phyloP scores from a whole-genome alignment of 2,113 vertebrate species.

The Pristiophorus japonicus region DNA sequence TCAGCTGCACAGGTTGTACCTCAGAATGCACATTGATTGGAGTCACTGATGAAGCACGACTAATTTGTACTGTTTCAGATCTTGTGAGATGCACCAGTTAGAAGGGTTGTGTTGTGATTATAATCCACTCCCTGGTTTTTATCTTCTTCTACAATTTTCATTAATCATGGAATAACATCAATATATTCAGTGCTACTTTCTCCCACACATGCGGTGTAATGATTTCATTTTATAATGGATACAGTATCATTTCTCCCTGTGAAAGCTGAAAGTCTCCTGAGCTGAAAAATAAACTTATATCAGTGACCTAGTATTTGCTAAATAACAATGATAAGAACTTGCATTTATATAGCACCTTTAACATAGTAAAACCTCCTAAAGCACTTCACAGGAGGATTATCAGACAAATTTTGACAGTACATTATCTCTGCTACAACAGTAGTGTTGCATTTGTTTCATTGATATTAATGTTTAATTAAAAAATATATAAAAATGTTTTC shows the following conservation, averaged over 20 bases:
- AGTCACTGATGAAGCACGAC: constrained; percentile 12
- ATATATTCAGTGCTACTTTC: background rate
- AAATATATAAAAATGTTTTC: background rate
- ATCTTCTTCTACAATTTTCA: background rate
- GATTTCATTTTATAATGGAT: background rate
- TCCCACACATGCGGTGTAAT: background rate
- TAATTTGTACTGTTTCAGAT: constrained; percentile 1
- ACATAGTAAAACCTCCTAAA: background rate
- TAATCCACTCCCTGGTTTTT: background rate
- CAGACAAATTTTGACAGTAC: background rate
- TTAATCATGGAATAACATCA: background rate
- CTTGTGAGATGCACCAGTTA: background rate
- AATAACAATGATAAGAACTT: background rate
- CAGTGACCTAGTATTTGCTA: background rate
- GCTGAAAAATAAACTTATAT: background rate
- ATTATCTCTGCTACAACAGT: background rate
- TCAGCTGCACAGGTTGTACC: constrained; percentile 4
- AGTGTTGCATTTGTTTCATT: background rate
- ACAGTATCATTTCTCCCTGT: background rate
- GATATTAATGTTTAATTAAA: background rate
- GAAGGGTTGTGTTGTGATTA: background rate
- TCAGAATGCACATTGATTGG: background rate
- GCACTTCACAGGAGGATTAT: background rate
- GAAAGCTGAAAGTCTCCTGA: background rate
- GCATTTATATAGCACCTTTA: background rate